Evolutionary conservation across 2,888 invertebrate genomes (phyloP).

Genomic region (Thera britannica): DNA sequence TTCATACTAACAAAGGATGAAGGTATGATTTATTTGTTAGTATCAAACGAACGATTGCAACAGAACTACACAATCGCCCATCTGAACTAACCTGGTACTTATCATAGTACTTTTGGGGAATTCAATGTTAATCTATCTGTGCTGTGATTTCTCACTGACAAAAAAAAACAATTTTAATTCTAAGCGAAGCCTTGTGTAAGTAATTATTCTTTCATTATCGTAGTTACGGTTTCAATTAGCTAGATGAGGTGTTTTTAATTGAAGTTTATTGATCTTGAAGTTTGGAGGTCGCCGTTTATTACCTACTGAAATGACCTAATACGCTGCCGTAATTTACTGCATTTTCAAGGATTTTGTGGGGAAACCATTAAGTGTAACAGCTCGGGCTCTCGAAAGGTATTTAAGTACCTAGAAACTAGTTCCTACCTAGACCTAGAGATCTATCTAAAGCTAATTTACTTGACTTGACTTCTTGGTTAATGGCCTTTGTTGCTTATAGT

Average conservation of each 20-base stretch:
- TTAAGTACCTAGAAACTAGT: too few species aligned
- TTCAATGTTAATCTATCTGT: background rate
- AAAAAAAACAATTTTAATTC: constrained; percentile 7
- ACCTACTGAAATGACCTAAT: constrained; percentile 30
- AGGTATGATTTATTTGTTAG: too few species aligned
- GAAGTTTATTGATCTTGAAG: constrained; percentile 37
- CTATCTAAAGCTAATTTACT: too few species aligned
- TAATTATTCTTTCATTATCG: constrained; percentile 32
- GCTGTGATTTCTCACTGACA: background rate
- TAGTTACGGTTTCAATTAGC: constrained; percentile 26
- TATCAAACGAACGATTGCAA: too few species aligned
- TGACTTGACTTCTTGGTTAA: too few species aligned
- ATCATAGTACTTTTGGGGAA: background rate
- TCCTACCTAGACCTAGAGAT: too few species aligned
- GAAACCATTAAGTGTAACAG: constrained; percentile 9
- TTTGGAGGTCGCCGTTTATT: constrained; percentile 29
- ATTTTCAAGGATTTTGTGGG: constrained; percentile 27
- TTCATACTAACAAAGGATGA: too few species aligned
- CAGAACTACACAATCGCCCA: too few species aligned
- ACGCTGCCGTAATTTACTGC: constrained; percentile 26
- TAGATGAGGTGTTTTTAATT: constrained; percentile 24
- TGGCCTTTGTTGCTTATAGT: too few species aligned
- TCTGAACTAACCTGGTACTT: too few species aligned
- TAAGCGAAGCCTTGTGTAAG: constrained; percentile 4
- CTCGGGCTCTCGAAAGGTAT: too few species aligned